Conservation (phyloP, 2,113 vertebrate species). For the Megaptera novaeangliae region DNA sequence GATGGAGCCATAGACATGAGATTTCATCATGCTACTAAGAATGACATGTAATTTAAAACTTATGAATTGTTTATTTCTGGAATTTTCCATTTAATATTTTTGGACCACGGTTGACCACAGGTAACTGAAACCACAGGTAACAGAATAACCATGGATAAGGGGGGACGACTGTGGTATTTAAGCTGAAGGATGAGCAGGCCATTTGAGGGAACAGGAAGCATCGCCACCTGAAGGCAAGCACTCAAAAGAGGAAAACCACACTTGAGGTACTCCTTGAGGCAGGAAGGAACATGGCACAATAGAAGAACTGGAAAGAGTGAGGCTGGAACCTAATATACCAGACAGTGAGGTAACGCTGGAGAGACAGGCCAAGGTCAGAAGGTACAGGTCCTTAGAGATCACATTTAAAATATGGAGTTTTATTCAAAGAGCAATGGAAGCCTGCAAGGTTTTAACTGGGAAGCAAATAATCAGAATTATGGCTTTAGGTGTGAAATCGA, state of each 20-base stretch:
- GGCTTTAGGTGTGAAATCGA: background rate
- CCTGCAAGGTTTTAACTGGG: background rate
- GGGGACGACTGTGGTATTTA: too few relatives aligned
- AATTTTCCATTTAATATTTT: background rate
- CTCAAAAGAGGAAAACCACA: background rate
- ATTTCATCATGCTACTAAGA: background rate
- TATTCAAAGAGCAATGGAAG: background rate
- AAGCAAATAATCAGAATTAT: background rate
- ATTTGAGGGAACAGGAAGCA: background rate
- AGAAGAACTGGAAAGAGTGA: background rate
- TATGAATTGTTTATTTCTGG: background rate
- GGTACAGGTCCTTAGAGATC: background rate
- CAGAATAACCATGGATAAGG: too few relatives aligned
- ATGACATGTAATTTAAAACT: background rate
- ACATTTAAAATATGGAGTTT: background rate
- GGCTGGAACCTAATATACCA: too few relatives aligned
- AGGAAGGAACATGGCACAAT: background rate
- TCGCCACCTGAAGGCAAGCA: too few relatives aligned
- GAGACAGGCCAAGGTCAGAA: background rate
- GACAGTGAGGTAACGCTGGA: background rate
- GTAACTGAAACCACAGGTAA: background rate
- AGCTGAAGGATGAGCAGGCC: background rate
- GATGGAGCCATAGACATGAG: accelerated
- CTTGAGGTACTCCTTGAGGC: background rate
- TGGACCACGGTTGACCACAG: background rate